Conservation (phyloP, 2,888 invertebrate genomes). For the Synanthedon myopaeformis region DNA sequence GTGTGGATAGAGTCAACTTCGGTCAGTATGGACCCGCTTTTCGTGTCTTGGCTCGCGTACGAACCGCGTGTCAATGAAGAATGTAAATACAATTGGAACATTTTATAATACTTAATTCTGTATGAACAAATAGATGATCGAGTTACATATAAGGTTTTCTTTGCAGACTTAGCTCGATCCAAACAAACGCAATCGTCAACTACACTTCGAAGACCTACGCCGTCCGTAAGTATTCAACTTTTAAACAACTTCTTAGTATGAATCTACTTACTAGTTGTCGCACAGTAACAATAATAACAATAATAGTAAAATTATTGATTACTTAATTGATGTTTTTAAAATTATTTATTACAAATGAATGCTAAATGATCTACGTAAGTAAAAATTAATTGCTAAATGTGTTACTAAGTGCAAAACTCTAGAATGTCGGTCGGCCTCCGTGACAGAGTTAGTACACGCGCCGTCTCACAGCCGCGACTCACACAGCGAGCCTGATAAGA, state of each 20-base stretch:
- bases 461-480: constrained; percentile 66
- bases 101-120: no score
- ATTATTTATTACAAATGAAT: no score
- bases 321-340: no score
- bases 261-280: no score
- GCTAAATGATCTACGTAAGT: no score
- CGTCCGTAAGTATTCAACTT: constrained; percentile 25
- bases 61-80: constrained; percentile 18
- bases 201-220: constrained; percentile 21
- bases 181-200: not conserved
- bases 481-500: constrained; percentile 40
- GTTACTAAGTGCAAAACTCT: no score
- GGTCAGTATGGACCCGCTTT: constrained; percentile 70
- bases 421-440: constrained; percentile 39
- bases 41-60: constrained; percentile 75
- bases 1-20: constrained; percentile 40
- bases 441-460: constrained; percentile 49
- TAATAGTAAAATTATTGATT: no score
- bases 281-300: no score
- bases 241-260: no score
- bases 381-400: no score
- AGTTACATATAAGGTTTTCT: no score
- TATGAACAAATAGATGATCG: no score
- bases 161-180: not conserved
- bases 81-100: not conserved